Conservation (phyloP, 2,888 invertebrate species). For the Hirtodrosophila duncani region DNA sequence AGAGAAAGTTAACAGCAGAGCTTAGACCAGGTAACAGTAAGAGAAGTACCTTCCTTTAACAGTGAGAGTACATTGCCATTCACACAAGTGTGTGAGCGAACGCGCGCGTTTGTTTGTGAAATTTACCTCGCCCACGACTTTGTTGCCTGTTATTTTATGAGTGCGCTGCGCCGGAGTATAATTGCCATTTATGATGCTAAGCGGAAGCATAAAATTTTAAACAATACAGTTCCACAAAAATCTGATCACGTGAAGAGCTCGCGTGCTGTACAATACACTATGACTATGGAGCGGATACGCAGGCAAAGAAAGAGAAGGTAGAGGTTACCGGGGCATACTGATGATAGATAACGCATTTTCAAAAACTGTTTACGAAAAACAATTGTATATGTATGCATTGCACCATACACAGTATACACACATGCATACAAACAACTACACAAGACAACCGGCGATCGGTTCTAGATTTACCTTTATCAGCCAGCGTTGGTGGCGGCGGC, state of each 20-base stretch:
- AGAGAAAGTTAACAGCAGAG: no score
- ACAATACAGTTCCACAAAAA: no score
- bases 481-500: constrained; percentile 25
- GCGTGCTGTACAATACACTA: constrained; percentile 13
- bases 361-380: constrained; percentile 20
- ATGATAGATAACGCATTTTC: constrained; percentile 37
- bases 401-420: constrained; percentile 15
- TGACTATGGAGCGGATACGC: constrained; percentile 5
- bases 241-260: constrained; percentile 47
- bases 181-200: no score
- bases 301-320: constrained; percentile 13
- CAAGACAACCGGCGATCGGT: constrained; percentile 8
- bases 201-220: no score
- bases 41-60: no score
- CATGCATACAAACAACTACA: neutral
- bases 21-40: no score
- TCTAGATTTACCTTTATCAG: constrained; percentile 49
- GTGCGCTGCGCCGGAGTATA: no score
- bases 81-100: no score
- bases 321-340: neutral
- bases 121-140: no score
- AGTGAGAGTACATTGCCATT: no score
- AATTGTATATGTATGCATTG: constrained; percentile 7
- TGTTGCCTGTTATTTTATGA: no score
- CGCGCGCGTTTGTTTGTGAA: no score